Evolutionary conservation across 1,140 invertebrate species (phyloP).

Genomic region (Zaprionus nigranus): DNA sequence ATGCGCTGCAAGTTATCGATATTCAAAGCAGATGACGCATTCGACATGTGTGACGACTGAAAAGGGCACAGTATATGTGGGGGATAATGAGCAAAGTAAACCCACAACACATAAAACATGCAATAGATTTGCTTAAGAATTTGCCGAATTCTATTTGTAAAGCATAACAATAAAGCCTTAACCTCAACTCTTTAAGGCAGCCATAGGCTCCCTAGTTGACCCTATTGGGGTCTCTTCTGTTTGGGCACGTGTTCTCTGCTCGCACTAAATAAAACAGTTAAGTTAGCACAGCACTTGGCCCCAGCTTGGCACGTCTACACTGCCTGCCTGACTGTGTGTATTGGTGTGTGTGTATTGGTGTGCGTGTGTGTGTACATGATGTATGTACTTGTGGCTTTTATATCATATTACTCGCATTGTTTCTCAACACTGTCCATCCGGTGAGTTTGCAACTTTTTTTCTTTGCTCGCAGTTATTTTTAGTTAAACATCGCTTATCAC

Average conservation of each 20-base stretch:
- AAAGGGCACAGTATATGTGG: not conserved
- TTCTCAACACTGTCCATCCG: constrained; percentile 27
- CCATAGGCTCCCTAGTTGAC: not conserved
- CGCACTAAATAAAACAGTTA: constrained; percentile 23
- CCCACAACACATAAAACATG: not conserved
- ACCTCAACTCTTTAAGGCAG: not conserved
- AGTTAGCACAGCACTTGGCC: constrained; percentile 12
- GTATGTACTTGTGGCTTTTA: constrained; percentile 35
- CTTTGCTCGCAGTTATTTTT: constrained; percentile 45
- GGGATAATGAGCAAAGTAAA: not conserved
- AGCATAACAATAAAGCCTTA: not conserved
- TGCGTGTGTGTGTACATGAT: constrained; percentile 27
- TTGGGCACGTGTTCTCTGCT: constrained; percentile 35
- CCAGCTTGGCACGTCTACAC: constrained; percentile 15
- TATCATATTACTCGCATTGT: constrained; percentile 46
- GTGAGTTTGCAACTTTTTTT: constrained; percentile 44
- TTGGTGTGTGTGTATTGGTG: not conserved
- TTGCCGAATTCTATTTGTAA: not conserved
- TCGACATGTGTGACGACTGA: constrained; percentile 18
- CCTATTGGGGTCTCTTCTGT: not conserved
- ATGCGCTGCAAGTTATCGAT: constrained; percentile 43
- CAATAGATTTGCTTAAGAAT: not conserved
- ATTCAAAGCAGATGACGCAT: constrained; percentile 47
- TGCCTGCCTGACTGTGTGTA: not conserved
- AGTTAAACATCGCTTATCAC: constrained; percentile 59